These are phyloP conservation scores for Diachrysia chrysitis DNA, from an alignment of 2,888 invertebrate species.

Conservation along the genomic window DNA sequence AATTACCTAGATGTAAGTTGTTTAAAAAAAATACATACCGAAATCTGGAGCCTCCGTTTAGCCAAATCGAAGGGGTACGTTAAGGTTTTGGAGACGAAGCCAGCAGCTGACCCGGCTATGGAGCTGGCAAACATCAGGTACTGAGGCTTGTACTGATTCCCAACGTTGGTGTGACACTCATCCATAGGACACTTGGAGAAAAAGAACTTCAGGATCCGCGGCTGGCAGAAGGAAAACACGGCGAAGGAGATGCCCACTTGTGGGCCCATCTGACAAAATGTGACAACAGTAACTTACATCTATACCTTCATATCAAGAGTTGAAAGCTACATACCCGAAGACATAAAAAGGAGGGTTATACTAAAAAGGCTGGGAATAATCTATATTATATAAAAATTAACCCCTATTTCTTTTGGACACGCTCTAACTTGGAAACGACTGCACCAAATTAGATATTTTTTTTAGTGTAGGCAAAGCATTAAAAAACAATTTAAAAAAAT, in stretches of 20 bases:
- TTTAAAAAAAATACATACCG: slow-evolving; percentile 84
- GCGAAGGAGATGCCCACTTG: slow-evolving; percentile 79
- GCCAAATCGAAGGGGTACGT: slow-evolving; percentile 97
- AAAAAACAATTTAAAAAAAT: too few species aligned
- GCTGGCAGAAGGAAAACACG: slow-evolving; percentile 75
- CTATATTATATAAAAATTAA: too few species aligned
- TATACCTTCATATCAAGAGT: too few species aligned
- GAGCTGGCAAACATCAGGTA: slow-evolving; percentile 75
- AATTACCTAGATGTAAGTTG: too few species aligned
- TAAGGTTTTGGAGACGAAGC: slow-evolving; percentile 92
- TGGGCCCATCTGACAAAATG: slow-evolving; percentile 77
- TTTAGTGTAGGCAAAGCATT: too few species aligned
- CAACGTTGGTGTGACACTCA: slow-evolving; percentile 34
- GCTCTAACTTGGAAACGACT: too few species aligned
- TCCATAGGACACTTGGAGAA: slow-evolving; percentile 50
- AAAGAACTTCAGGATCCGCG: slow-evolving; percentile 60
- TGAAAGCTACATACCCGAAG: too few species aligned
- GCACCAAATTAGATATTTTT: too few species aligned
- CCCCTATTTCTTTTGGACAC: too few species aligned
- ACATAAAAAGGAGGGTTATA: too few species aligned
- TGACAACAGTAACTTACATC: too few species aligned
- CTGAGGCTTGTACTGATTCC: slow-evolving; percentile 62
- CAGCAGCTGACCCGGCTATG: slow-evolving; percentile 92
- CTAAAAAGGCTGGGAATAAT: too few species aligned
- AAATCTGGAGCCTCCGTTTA: slow-evolving; percentile 95